Evolutionary conservation across 2,797 vertebrate genomes (phyloP).

Genomic region (Xerus rutilus): DNA sequence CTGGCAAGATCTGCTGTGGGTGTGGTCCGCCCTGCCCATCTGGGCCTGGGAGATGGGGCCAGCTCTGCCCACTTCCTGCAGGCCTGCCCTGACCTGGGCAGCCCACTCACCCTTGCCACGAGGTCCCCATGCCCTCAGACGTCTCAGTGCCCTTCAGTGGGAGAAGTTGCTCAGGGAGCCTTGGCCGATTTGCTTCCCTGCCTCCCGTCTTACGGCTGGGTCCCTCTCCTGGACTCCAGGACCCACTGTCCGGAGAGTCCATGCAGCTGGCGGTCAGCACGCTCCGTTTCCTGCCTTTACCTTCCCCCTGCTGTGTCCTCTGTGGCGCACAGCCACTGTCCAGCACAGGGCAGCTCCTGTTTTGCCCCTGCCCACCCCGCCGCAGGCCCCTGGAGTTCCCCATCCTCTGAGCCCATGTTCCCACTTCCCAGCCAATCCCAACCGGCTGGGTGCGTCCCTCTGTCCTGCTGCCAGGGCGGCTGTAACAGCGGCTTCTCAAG

Average conservation of each 20-base stretch:
- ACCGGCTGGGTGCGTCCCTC: not conserved
- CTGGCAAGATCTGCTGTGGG: not conserved
- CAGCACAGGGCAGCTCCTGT: not conserved
- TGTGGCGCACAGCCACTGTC: too few relatives aligned
- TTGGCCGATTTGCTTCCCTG: not conserved
- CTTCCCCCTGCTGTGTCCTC: not conserved
- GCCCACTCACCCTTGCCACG: accelerated
- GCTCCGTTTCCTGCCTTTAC: not conserved
- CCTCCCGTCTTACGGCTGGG: not conserved
- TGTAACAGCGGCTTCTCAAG: too few relatives aligned
- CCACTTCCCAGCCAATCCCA: not conserved
- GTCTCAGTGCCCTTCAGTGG: not conserved
- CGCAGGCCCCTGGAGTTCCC: too few relatives aligned
- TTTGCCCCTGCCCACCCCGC: not conserved
- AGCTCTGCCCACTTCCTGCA: too few relatives aligned
- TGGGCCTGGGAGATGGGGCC: not conserved
- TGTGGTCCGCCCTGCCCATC: not conserved
- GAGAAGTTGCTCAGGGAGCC: not conserved
- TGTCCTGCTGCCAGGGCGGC: not conserved
- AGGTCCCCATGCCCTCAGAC: not conserved
- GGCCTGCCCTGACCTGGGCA: not conserved
- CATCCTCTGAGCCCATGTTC: not conserved
- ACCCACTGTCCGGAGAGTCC: accelerated
- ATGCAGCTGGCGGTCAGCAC: not conserved
- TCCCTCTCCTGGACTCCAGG: not conserved